Percentiles rank a stretch among this genome's conserved stretches.
phyloP scores from a whole-genome alignment of 2,888 invertebrate species.

The Nomada hirtipes region DNA sequence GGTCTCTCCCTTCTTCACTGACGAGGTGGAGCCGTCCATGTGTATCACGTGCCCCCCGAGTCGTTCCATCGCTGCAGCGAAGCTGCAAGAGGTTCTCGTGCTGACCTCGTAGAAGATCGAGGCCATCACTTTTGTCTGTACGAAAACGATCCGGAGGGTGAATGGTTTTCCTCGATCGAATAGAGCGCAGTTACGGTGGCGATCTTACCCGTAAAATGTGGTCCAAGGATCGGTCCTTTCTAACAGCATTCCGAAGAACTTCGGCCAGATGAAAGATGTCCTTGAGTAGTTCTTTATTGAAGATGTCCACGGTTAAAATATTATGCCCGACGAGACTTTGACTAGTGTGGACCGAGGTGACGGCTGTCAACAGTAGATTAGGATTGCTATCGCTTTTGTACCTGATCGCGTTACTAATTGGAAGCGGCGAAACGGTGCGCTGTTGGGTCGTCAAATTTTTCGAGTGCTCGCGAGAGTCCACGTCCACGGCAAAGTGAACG shows the following conservation, averaged over 20 bases:
- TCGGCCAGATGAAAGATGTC: slow-evolving; percentile 98
- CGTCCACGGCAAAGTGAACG: slow-evolving; percentile 76
- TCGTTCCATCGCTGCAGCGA: slow-evolving; percentile 98
- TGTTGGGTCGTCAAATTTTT: slow-evolving; percentile 74
- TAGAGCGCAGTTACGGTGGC: too few species aligned
- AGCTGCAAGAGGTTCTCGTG: slow-evolving; percentile 98
- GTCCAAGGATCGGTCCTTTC: slow-evolving; percentile 93
- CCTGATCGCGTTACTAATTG: slow-evolving; percentile 70
- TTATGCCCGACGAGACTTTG: slow-evolving; percentile 90
- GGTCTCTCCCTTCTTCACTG: slow-evolving; percentile 98
- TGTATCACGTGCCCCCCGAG: slow-evolving; percentile 97
- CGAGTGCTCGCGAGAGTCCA: slow-evolving; percentile 69
- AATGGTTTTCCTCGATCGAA: neutral
- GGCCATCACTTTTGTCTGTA: slow-evolving; percentile 95
- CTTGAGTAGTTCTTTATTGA: slow-evolving; percentile 95
- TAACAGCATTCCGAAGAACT: slow-evolving; percentile 92
- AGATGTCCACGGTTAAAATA: slow-evolving; percentile 93
- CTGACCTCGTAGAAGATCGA: slow-evolving; percentile 99
- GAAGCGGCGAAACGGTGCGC: slow-evolving; percentile 77
- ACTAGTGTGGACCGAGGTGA: slow-evolving; percentile 74
- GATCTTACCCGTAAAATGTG: slow-evolving; percentile 90
- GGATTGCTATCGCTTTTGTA: slow-evolving; percentile 81
- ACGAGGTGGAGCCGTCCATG: slow-evolving; percentile 95
- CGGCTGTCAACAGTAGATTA: slow-evolving; percentile 73
- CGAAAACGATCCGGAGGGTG: neutral